Evolutionary conservation across 2,113 vertebrate genomes (phyloP).

Genomic region (Phrynosoma platyrhinos): DNA sequence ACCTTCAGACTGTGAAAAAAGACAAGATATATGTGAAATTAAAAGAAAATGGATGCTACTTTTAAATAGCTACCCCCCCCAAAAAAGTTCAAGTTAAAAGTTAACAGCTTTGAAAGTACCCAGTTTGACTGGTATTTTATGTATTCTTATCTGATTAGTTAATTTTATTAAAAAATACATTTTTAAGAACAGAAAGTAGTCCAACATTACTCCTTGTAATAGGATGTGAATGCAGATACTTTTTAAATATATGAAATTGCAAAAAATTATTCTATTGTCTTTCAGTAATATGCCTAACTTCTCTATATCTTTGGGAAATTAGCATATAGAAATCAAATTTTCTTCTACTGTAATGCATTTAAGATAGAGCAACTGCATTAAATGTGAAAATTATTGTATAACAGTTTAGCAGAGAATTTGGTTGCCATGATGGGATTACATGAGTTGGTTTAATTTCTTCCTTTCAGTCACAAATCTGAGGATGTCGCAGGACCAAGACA

Average conservation of each 20-base stretch:
- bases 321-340: background rate
- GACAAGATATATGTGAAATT: too few relatives aligned
- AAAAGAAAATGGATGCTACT: background rate
- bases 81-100: too few relatives aligned
- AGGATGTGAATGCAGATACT: background rate
- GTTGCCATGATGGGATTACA: background rate
- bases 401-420: background rate
- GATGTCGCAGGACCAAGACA: constrained; percentile 88
- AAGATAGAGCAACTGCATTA: constrained; percentile 11
- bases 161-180: background rate
- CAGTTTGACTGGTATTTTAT: too few relatives aligned
- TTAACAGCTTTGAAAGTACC: too few relatives aligned
- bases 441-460: constrained; percentile 1
- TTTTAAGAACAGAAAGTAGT: background rate
- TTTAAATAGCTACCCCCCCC: background rate
- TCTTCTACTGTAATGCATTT: background rate
- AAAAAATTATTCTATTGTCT: background rate
- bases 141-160: background rate
- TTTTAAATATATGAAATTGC: background rate
- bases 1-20: too few relatives aligned
- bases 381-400: constrained; percentile 6
- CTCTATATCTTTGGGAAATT: background rate
- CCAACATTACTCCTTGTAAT: background rate
- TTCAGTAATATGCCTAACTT: background rate
- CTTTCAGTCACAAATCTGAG: constrained; percentile 62